A percentile compares a stretch with the other conserved stretches of the same genome.
These are phyloP conservation scores for Anhinga anhinga DNA, from an alignment of 2,113 vertebrate genomes.

Conservation along the genomic window DNA sequence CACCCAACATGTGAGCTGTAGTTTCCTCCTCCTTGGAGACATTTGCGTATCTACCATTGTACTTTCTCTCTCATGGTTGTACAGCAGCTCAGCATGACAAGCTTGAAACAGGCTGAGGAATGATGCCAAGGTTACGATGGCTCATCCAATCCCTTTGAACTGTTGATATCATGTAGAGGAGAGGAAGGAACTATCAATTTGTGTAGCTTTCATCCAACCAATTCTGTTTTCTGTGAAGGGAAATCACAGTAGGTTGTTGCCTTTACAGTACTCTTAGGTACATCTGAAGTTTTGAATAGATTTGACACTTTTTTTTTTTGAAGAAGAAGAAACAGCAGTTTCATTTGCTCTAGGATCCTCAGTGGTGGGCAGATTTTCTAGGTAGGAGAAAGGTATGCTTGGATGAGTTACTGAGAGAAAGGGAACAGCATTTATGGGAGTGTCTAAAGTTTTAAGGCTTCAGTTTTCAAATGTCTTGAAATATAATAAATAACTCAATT, in stretches of 20 bases:
- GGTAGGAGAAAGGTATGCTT: neutral
- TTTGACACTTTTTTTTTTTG: neutral
- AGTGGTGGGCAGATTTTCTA: neutral
- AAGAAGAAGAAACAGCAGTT: neutral
- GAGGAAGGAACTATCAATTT: slow-evolving; percentile 80
- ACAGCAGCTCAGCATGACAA: neutral
- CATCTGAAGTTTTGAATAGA: slow-evolving; percentile 42
- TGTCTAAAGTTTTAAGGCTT: neutral
- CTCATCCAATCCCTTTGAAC: slow-evolving; percentile 51
- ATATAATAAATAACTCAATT: neutral
- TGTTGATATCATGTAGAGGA: slow-evolving; percentile 72
- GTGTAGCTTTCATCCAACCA: slow-evolving; percentile 68
- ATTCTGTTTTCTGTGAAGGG: slow-evolving; percentile 41
- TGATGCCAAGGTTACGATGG: neutral
- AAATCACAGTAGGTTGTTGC: slow-evolving; percentile 19
- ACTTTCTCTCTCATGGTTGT: neutral
- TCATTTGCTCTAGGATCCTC: neutral
- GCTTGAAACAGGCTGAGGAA: neutral
- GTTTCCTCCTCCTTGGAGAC: neutral
- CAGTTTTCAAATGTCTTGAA: neutral
- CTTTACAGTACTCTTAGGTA: slow-evolving; percentile 16
- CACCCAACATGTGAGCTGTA: neutral
- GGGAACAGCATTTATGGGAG: neutral
- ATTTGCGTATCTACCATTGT: neutral
- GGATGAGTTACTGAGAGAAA: neutral